These are phyloP conservation scores for Neuroscelio doddi DNA, from an alignment of 2,888 invertebrate genomes.

Conservation along the genomic window DNA sequence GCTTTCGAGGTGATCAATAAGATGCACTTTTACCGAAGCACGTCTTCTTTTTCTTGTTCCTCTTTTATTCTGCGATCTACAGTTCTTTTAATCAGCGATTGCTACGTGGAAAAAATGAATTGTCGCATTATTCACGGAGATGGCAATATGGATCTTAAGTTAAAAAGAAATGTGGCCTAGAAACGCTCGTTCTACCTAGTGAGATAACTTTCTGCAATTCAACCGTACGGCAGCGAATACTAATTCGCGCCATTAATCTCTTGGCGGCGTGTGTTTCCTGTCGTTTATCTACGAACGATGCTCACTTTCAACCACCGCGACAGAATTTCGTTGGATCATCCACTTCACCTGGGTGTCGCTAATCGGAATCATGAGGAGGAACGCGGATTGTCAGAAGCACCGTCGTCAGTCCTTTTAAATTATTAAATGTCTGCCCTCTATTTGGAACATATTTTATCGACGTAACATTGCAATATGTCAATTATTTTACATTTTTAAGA, in stretches of 20 bases:
- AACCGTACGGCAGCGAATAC: constrained; percentile 69
- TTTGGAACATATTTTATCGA: too few species aligned
- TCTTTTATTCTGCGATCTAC: background rate
- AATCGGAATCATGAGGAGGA: too few species aligned
- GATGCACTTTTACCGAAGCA: background rate
- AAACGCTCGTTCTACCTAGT: constrained; percentile 38
- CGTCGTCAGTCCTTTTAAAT: background rate
- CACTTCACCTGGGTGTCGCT: background rate
- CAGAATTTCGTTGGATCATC: constrained; percentile 28
- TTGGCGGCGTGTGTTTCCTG: constrained; percentile 42
- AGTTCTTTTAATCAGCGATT: constrained; percentile 63
- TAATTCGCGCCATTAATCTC: constrained; percentile 69
- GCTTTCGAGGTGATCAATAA: too few species aligned
- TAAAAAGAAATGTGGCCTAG: constrained; percentile 43
- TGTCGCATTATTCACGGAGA: constrained; percentile 66
- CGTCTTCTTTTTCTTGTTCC: constrained; percentile 8
- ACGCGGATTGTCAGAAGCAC: background rate
- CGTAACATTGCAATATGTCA: too few species aligned
- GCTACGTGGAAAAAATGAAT: constrained; percentile 66
- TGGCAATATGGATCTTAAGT: constrained; percentile 62
- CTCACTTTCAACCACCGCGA: constrained; percentile 25
- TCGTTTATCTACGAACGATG: constrained; percentile 42
- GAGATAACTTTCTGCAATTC: constrained; percentile 65
- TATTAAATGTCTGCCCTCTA: background rate
- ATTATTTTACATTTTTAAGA: too few species aligned